Conservation (phyloP, 2,797 vertebrate species). For the Agapornis canus region DNA sequence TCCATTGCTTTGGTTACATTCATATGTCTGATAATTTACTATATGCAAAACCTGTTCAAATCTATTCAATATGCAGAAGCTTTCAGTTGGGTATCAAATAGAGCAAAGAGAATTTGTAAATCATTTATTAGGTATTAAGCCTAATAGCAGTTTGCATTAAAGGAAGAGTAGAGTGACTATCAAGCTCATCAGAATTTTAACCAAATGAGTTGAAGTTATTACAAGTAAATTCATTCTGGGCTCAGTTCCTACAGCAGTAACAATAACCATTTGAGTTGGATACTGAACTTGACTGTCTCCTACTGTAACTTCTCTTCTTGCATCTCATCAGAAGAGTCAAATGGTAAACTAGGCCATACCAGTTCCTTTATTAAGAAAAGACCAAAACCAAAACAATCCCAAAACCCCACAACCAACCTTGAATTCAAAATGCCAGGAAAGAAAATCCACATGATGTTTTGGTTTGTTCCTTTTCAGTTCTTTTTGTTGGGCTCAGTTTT, state of each 20-base stretch:
- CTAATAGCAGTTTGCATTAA: not conserved
- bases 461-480: not conserved
- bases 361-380: not conserved
- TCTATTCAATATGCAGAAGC: not conserved
- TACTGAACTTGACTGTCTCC: not conserved
- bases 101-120: not conserved
- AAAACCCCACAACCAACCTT: not conserved
- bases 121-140: not conserved
- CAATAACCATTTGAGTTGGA: not conserved
- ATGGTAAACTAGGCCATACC: not conserved
- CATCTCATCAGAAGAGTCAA: not conserved
- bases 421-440: not conserved
- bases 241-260: not conserved
- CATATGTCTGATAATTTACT: not conserved
- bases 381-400: not conserved
- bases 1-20: not conserved
- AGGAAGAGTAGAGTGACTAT: not conserved
- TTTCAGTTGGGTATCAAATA: not conserved
- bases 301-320: not conserved
- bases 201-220: not conserved
- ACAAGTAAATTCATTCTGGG: not conserved
- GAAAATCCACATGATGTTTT: rapidly evolving
- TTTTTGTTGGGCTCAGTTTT: not conserved
- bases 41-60: not conserved
- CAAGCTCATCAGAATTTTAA: not conserved